Evolutionary conservation across 2,888 invertebrate genomes (phyloP), one percentile per base, ranked within the genome.

Genomic region (Erynnis tages): DNA sequence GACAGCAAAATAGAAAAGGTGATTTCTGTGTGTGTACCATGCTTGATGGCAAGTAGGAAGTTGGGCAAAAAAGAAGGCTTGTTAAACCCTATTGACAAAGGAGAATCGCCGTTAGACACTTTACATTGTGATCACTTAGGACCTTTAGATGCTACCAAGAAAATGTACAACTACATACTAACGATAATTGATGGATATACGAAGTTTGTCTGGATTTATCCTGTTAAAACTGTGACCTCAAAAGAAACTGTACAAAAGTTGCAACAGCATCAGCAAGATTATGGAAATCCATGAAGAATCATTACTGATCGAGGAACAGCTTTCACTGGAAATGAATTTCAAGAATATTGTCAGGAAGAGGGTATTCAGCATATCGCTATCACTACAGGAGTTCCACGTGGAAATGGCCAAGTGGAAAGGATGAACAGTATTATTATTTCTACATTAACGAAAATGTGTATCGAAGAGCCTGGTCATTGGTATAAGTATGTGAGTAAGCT

Each of bases 91-190:
- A 37, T 47, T 23, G 25, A 13, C 23, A 47, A 47, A 35, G 47
- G 47, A 14, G 47, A 47, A 10, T 16, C 4, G 3, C 47, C 47
- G 37, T 23, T 47, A 5, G 37, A 47, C n/a, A 47, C 47, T 1
- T 10, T 47, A 7, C 47, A 47, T 17, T 47, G 47, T 37, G 47
- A 37, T 23, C 47, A 47, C 25, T 29, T 47, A 16, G 47, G 47
- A 10, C 47, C 37, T 13, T 37, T 35, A 11, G 19, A 38, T 13
- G 21, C 13, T 3, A 38, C 21, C 1, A 38, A 38, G 38, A 38
- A 38, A 35, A 34, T 34, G 34, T 34, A 34, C 16, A 34, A 34
- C 16, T 34, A 34, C 13, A 34, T 34, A n/a, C 16, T 34, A n/a
- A 34, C 34, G 8, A 16, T 34, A 2, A 34, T 34, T 4, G 34